Evolutionary conservation across 2,888 invertebrate genomes (phyloP).

Genomic region (Phytoseiulus persimilis): DNA sequence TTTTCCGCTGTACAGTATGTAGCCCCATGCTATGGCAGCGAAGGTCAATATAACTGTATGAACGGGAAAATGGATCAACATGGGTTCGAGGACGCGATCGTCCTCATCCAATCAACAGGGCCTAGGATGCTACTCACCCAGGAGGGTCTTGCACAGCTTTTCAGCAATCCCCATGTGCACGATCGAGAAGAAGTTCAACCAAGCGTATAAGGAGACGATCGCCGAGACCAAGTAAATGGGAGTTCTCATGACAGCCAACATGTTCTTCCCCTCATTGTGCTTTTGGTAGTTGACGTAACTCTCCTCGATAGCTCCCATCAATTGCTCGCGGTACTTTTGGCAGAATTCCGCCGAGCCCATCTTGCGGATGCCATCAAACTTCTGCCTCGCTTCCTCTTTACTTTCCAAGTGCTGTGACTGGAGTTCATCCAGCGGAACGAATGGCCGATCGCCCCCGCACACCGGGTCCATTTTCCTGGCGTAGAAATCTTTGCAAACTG

Average conservation of each 20-base stretch:
- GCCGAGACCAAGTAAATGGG: conserved; percentile 85
- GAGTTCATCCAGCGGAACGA: conserved; percentile 73
- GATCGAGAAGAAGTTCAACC: conserved; percentile 71
- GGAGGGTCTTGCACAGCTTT: conserved; percentile 70
- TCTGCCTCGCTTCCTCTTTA: conserved; percentile 58
- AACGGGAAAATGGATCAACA: neutral
- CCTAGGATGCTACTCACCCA: too few relatives aligned
- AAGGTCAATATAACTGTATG: conserved; percentile 47
- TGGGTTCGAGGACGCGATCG: too few relatives aligned
- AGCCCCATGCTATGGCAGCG: conserved; percentile 41
- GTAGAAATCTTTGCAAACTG: conserved; percentile 84
- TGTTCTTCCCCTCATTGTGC: conserved; percentile 97
- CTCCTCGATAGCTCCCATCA: conserved; percentile 76
- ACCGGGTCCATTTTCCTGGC: conserved; percentile 81
- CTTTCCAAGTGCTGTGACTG: conserved; percentile 74
- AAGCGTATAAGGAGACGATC: conserved; percentile 76
- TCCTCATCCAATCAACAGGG: too few relatives aligned
- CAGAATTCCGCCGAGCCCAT: conserved; percentile 98
- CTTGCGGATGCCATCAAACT: conserved; percentile 79
- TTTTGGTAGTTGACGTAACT: conserved; percentile 72
- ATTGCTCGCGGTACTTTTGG: conserved; percentile 70
- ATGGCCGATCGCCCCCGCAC: conserved; percentile 90
- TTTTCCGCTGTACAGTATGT: conserved; percentile 74
- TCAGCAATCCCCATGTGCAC: conserved; percentile 73
- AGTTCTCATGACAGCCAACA: conserved; percentile 92